Base-by-base conservation (phyloP, 2,888 invertebrate species). In the Oeneis ivallda region DNA sequence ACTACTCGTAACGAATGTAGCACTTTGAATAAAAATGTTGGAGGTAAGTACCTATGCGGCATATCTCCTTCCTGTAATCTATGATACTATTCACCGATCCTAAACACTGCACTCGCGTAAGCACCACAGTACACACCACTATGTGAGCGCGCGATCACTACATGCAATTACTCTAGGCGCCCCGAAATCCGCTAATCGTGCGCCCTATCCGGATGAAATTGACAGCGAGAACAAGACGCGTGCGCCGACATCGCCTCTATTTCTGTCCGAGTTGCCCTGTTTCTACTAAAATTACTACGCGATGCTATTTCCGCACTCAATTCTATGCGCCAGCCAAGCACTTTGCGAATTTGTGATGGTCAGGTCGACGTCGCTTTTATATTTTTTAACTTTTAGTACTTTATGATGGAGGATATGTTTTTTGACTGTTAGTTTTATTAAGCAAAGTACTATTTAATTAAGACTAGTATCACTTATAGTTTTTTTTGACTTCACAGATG, bases 211-310 rank as follows among this genome's bases (percentile, higher is more conserved):
- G 88, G 87, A 87, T 83, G 86, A 88, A 89, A 89, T 92, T 90
- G 88, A 84, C 89, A 86, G 88, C 78, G 84, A 77, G 80, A 83
- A n/a, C n/a, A n/a, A 86, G 85, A 85, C 85, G 86, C 87, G 82
- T 81, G 84, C 83, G 83, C 86, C 80, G 85, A 80, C 85, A 81
- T 62, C 71, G 72, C 71, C 84, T 82, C 90, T 92, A 92, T 92
- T 92, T 91, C 85, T 81, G 88, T 88, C 81, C 85, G 86, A 79
- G 88, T 92, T 92, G 92, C 92, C 92, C 92, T 87, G 92, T 89
- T 92, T 92, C 83, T 84, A 92, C 89, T 91, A 89, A 92, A 92
- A 91, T 91, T 92, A 92, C 87, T 84, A 84, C 86, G 85, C 82
- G 84, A 74, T 79, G 87, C 90, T 92, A 92, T 92, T 92, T 92